Evolutionary conservation across 1,140 invertebrate species (phyloP).

Genomic region (Dermatophagoides farinae): DNA sequence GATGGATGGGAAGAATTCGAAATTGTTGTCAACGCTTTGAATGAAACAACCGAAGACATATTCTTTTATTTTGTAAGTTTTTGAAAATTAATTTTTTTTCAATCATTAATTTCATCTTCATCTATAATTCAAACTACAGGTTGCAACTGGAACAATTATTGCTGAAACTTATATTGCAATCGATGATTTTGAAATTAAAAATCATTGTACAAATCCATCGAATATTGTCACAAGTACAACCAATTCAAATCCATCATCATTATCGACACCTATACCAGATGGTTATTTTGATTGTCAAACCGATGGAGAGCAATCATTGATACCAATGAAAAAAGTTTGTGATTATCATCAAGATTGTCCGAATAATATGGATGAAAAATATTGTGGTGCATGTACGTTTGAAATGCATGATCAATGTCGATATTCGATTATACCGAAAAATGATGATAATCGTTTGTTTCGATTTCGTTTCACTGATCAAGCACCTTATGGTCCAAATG

Average conservation of each 20-base stretch:
- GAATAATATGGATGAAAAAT: neutral
- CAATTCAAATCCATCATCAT: neutral
- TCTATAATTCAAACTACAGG: too few species aligned
- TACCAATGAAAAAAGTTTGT: neutral
- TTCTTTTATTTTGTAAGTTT: conserved; percentile 23
- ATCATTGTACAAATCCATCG: neutral
- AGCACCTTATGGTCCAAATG: neutral
- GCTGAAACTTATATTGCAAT: neutral
- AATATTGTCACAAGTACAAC: neutral
- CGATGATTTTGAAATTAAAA: neutral
- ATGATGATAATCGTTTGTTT: neutral
- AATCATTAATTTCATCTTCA: neutral
- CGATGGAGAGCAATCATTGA: neutral
- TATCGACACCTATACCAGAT: neutral
- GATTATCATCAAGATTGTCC: neutral
- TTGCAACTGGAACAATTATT: neutral
- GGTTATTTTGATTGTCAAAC: neutral
- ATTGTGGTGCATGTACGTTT: neutral
- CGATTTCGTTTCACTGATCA: neutral
- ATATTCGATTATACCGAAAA: neutral
- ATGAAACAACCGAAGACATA: conserved; percentile 7
- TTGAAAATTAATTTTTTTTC: neutral
- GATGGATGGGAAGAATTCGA: conserved; percentile 4
- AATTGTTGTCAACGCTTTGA: neutral
- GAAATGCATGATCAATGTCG: neutral